Evolutionary conservation across 1,140 invertebrate species (phyloP).

Genomic region (Musca vetustissima): DNA sequence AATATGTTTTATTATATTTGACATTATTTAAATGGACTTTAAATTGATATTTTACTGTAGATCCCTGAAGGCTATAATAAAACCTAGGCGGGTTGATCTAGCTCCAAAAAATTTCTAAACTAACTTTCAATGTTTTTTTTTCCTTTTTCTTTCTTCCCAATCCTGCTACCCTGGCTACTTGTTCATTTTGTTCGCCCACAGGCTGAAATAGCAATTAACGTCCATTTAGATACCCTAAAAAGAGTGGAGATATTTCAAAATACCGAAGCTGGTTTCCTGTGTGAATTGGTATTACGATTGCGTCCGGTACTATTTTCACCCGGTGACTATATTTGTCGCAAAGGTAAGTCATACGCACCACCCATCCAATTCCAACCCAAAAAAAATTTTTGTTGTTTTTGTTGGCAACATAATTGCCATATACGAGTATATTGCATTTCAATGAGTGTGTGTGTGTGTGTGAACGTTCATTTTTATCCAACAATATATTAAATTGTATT

Average conservation of each 20-base stretch:
- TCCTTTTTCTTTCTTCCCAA: background rate
- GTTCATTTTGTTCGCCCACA: constrained; percentile 30
- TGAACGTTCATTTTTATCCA: background rate
- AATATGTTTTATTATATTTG: too few relatives aligned
- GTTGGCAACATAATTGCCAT: too few relatives aligned
- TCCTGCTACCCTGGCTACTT: background rate
- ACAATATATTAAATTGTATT: constrained; percentile 6
- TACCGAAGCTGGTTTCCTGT: constrained; percentile 97
- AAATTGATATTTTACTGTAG: too few relatives aligned
- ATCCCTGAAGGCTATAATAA: too few relatives aligned
- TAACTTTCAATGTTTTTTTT: too few relatives aligned
- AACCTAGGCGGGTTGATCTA: too few relatives aligned
- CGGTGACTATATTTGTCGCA: constrained; percentile 97
- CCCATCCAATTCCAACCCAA: background rate
- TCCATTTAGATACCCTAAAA: constrained; percentile 96
- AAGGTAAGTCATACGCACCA: constrained; percentile 76
- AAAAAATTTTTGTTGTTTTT: too few relatives aligned
- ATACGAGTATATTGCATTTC: background rate
- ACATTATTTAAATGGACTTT: too few relatives aligned
- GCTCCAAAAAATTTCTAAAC: too few relatives aligned
- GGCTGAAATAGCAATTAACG: constrained; percentile 98
- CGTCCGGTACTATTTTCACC: constrained; percentile 96
- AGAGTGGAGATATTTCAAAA: constrained; percentile 99
- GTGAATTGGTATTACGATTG: constrained; percentile 91
- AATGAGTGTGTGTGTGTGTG: background rate